A percentile compares a stretch with the other conserved stretches of the same genome.
Evolutionary conservation across 2,888 invertebrate species (phyloP).

Genomic region (Stramonita haemastoma): DNA sequence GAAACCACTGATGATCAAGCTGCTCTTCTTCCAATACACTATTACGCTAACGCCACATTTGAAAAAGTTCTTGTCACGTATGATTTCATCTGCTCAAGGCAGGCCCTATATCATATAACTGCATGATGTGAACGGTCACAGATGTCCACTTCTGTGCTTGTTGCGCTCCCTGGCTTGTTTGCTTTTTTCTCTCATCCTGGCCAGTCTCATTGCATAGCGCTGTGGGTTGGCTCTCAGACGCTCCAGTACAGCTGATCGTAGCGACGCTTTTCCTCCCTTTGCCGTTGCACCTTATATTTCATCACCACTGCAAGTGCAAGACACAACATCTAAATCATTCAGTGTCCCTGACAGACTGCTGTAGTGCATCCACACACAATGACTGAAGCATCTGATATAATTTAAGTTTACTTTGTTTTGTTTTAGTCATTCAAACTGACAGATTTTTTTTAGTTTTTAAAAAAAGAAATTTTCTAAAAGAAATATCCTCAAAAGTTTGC

Average conservation of each 20-base stretch:
- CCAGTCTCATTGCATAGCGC: conserved; percentile 23
- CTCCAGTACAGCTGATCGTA: conserved; percentile 15
- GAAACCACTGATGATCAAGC: not conserved
- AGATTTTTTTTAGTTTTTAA: too few species aligned
- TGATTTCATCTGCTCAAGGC: too few species aligned
- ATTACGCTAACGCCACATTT: not conserved
- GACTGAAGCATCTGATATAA: too few species aligned
- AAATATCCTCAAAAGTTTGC: too few species aligned
- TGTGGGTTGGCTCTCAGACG: conserved; percentile 3
- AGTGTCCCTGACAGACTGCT: not conserved
- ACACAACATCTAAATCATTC: conserved; percentile 9
- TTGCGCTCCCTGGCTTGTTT: conserved; percentile 8
- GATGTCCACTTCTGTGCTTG: not conserved
- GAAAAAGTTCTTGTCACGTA: too few species aligned
- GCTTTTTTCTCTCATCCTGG: conserved; percentile 5
- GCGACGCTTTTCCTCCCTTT: conserved; percentile 9
- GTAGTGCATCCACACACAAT: too few species aligned
- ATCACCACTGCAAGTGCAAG: conserved; percentile 6
- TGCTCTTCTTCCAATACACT: not conserved
- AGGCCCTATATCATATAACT: too few species aligned
- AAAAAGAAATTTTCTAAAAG: too few species aligned
- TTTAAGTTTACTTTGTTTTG: too few species aligned
- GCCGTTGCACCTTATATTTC: not conserved
- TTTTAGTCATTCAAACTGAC: too few species aligned
- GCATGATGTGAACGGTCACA: too few species aligned